A percentile compares a stretch with the other conserved stretches of the same genome.
Conservation (phyloP, 2,888 invertebrate genomes). For the Lacanobia wlatinum region DNA sequence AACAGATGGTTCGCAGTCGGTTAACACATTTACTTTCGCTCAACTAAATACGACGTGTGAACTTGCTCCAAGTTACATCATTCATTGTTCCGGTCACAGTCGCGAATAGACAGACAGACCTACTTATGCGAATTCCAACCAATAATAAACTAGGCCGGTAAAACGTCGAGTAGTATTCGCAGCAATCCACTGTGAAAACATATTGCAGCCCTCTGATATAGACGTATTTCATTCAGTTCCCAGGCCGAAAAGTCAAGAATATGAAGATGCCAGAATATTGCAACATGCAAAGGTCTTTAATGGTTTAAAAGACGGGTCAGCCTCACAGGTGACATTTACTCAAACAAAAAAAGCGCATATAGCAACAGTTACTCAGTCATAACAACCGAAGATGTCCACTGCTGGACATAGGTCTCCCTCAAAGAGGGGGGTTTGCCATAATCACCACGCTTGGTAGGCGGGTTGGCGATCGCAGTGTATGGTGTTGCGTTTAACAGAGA, state of each 20-base stretch:
- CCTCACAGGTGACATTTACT: not conserved
- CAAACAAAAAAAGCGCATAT: no score
- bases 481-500: no score
- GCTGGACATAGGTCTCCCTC: no score
- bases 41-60: conserved; percentile 20
- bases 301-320: not conserved
- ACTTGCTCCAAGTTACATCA: conserved; percentile 40
- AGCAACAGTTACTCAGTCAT: no score
- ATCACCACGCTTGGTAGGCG: no score
- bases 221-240: not conserved
- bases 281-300: no score
- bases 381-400: no score
- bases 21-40: not conserved
- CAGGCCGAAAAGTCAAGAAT: not conserved
- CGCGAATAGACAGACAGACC: conserved; percentile 7
- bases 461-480: no score
- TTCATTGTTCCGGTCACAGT: conserved; percentile 19
- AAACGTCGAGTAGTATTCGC: not conserved
- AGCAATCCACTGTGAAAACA: not conserved
- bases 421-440: no score
- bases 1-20: not conserved
- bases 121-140: conserved; percentile 39
- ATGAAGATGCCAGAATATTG: no score
- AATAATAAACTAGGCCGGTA: conserved; percentile 39
- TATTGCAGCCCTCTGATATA: not conserved